Percentiles rank a stretch among this genome's conserved stretches.
Evolutionary conservation across 1,140 invertebrate genomes (phyloP).

Genomic region (Orchesella cincta): DNA sequence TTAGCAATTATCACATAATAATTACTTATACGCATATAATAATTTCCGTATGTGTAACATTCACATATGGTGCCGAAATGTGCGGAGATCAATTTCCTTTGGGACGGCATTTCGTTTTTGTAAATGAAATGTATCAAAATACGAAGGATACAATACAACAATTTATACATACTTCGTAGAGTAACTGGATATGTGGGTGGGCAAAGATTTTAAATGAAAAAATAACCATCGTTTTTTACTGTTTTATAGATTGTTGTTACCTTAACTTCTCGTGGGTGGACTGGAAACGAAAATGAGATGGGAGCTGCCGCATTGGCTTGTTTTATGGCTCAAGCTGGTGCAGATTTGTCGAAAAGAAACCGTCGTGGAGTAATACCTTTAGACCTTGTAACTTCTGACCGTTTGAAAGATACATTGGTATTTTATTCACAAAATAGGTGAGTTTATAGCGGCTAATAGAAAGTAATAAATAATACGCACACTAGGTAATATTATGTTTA

Average conservation of each 20-base stretch:
- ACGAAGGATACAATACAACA: constrained; percentile 22
- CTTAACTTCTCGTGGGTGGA: constrained; percentile 46
- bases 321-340: constrained; percentile 69
- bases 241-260: constrained; percentile 42
- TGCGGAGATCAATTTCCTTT: constrained; percentile 17
- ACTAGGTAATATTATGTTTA: background rate
- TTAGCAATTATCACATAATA: background rate
- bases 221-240: background rate
- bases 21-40: constrained; percentile 2
- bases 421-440: constrained; percentile 39
- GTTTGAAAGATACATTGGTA: constrained; percentile 46
- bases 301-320: constrained; percentile 64
- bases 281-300: constrained; percentile 42
- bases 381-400: constrained; percentile 58
- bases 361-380: constrained; percentile 67
- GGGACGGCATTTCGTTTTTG: constrained; percentile 18
- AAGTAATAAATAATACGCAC: background rate
- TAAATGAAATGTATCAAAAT: constrained; percentile 3
- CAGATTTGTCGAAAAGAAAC: constrained; percentile 67
- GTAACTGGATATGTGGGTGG: background rate
- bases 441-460: constrained; percentile 31
- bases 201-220: background rate
- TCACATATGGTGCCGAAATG: background rate
- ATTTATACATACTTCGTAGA: no score
- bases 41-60: background rate